These are phyloP conservation scores for Vanessa cardui DNA, from an alignment of 2,888 invertebrate species.

Conservation along the genomic window DNA sequence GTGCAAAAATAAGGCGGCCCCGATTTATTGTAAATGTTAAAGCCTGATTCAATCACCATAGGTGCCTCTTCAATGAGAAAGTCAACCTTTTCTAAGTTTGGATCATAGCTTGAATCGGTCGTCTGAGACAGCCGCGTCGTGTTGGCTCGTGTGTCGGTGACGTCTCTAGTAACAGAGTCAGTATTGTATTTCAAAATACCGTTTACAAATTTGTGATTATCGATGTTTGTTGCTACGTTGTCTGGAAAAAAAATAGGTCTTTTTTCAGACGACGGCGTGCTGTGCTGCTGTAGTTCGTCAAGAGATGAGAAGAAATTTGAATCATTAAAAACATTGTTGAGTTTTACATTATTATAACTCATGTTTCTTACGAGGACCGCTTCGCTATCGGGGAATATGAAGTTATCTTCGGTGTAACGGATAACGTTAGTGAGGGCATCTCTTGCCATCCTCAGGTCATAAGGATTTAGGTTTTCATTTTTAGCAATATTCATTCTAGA, in stretches of 20 bases:
- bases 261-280: conserved; percentile 41
- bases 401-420: conserved; percentile 35
- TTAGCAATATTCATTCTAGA: conserved; percentile 49
- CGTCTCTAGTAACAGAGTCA: conserved; percentile 18
- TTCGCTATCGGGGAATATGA: conserved; percentile 8
- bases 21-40: conserved; percentile 52
- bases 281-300: conserved; percentile 51
- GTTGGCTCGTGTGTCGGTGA: conserved; percentile 32
- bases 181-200: conserved; percentile 47
- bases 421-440: conserved; percentile 47
- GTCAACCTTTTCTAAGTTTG: conserved; percentile 55
- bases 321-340: conserved; percentile 50
- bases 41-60: conserved; percentile 31
- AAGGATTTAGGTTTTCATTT: conserved; percentile 41
- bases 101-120: conserved; percentile 37
- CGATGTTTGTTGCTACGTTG: conserved; percentile 37
- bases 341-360: conserved; percentile 46
- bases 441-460: conserved; percentile 53
- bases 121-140: conserved; percentile 13
- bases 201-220: conserved; percentile 48
- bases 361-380: conserved; percentile 37
- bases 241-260: conserved; percentile 51
- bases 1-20: conserved; percentile 50
- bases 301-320: conserved; percentile 59
- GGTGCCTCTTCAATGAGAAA: conserved; percentile 56